Evolutionary conservation across 2,113 vertebrate genomes (phyloP).

Genomic region (Ailurus styani): DNA sequence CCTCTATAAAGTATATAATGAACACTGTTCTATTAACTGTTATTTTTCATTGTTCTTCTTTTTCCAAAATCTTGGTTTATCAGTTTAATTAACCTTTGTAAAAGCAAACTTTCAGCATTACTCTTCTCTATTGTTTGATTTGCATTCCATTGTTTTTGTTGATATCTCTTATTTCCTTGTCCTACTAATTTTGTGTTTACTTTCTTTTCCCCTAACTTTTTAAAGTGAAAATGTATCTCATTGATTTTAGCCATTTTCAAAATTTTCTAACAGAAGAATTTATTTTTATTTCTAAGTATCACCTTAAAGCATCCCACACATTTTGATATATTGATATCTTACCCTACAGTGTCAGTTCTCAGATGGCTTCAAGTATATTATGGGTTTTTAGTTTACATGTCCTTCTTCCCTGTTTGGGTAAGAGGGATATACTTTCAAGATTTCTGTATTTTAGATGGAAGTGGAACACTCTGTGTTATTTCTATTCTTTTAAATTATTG

Average conservation of each 20-base stretch:
- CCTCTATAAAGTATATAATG: not conserved
- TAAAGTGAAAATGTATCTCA: not conserved
- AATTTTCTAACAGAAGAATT: not conserved
- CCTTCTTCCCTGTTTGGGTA: not conserved
- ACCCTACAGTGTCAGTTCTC: not conserved
- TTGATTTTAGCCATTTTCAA: not conserved
- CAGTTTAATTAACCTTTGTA: not conserved
- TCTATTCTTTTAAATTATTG: not conserved
- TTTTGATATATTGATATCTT: not conserved
- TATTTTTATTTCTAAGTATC: not conserved
- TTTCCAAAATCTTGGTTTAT: not conserved
- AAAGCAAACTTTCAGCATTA: not conserved
- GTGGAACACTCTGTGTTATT: not conserved
- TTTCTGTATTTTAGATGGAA: not conserved
- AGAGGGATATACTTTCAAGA: not conserved
- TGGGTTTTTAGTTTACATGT: not conserved
- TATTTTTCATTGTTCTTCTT: not conserved
- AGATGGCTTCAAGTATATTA: not conserved
- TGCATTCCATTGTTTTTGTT: not conserved
- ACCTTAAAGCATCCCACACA: not conserved
- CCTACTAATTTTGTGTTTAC: not conserved
- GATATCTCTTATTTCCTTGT: not conserved
- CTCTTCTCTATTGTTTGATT: not conserved
- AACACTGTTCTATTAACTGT: not conserved
- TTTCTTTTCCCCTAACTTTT: not conserved